Evolutionary conservation across 2,113 vertebrate genomes (phyloP).

Genomic region (Coturnix japonica): DNA sequence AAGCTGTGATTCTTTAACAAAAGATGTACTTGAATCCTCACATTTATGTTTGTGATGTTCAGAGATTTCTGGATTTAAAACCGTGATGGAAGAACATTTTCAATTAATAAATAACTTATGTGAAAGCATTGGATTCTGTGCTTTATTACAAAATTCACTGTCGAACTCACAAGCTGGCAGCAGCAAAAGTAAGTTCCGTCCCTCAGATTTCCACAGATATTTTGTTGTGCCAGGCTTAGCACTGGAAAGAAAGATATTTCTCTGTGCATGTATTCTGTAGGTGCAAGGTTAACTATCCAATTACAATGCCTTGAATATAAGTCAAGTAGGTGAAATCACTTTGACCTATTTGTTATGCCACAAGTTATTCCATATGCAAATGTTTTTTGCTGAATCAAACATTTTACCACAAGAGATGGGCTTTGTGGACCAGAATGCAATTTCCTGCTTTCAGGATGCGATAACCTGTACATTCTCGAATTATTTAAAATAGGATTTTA

Average conservation of each 20-base stretch:
- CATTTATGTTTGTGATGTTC: not conserved
- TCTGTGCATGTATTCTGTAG: not conserved
- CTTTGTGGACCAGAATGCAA: not conserved
- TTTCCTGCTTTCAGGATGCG: not conserved
- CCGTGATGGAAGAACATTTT: constrained; percentile 7
- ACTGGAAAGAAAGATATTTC: not conserved
- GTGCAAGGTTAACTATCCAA: not conserved
- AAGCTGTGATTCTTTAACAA: constrained; percentile 38
- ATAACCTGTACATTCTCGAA: not conserved
- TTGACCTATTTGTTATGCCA: not conserved
- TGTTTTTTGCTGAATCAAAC: not conserved
- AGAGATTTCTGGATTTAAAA: constrained; percentile 1
- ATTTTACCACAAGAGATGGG: not conserved
- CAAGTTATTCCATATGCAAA: not conserved
- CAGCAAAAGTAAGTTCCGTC: not conserved
- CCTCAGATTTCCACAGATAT: not conserved
- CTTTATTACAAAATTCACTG: not conserved
- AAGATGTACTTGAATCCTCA: constrained; percentile 48
- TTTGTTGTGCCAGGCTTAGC: not conserved
- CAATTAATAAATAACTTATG: constrained; percentile 70
- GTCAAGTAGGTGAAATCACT: not conserved
- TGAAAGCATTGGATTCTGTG: not conserved
- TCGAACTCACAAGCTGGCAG: not conserved
- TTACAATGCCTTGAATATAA: not conserved
- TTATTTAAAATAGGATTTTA: not conserved